phyloP scores from a whole-genome alignment of 2,113 vertebrate genomes.

The Merops nubicus region DNA sequence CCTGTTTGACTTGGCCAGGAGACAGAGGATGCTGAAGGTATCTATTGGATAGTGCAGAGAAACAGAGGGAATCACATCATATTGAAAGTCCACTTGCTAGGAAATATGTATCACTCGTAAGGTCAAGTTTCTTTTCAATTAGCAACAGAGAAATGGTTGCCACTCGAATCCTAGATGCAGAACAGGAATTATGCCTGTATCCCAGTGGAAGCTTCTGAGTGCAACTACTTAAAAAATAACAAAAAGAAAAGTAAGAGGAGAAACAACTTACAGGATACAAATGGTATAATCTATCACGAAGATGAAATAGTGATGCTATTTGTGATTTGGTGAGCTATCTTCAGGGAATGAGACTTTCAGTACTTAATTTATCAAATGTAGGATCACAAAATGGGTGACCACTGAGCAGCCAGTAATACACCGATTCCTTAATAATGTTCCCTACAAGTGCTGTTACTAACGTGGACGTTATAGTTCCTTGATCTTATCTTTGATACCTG shows the following conservation, averaged over 20 bases:
- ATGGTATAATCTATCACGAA: neutral
- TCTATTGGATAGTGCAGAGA: fast-evolving
- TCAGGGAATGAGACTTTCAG: neutral
- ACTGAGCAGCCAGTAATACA: neutral
- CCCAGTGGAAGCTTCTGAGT: neutral
- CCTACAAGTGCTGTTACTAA: neutral
- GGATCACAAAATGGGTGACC: neutral
- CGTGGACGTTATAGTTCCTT: neutral
- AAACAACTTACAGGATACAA: neutral
- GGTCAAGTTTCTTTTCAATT: neutral
- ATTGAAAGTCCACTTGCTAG: neutral
- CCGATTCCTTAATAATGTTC: neutral
- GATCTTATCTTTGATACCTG: neutral
- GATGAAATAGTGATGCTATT: neutral
- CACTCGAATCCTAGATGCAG: neutral
- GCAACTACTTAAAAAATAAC: neutral
- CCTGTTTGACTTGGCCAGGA: neutral
- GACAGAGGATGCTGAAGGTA: neutral
- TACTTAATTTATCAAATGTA: neutral
- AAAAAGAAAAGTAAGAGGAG: neutral
- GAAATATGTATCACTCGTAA: neutral
- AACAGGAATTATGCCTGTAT: neutral
- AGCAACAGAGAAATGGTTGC: neutral
- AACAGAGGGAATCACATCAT: neutral
- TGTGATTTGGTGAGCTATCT: neutral